Conservation (phyloP, 2,888 invertebrate species). For the Drosophila phalerata region DNA sequence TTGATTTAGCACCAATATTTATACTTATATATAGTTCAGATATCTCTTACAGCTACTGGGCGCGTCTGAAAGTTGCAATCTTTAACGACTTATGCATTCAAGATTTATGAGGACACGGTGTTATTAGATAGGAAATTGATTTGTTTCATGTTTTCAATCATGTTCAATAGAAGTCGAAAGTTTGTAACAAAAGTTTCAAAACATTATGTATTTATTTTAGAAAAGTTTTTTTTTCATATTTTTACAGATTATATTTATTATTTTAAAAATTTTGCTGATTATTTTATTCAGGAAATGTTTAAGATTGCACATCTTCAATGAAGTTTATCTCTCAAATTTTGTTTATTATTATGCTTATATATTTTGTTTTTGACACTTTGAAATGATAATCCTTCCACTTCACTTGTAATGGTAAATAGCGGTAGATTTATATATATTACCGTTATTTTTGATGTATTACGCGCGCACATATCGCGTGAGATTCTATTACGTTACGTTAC, state of each 20-base stretch:
- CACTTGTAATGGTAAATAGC: conserved; percentile 19
- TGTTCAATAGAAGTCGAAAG: not conserved
- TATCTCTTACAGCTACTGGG: conserved; percentile 53
- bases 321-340: not conserved
- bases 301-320: conserved; percentile 17
- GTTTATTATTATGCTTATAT: not conserved
- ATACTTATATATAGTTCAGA: conserved; percentile 48
- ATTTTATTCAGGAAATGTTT: conserved; percentile 13
- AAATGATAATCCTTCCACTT: conserved; percentile 42
- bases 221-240: conserved; percentile 9
- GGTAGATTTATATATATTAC: conserved; percentile 27
- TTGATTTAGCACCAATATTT: conserved; percentile 80
- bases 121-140: conserved; percentile 17
- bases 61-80: conserved; percentile 38
- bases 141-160: conserved; percentile 2
- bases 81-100: conserved; percentile 23
- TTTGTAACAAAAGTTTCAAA: not conserved
- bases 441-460: conserved; percentile 43
- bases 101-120: conserved; percentile 29
- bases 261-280: conserved; percentile 17
- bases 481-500: conserved; percentile 31
- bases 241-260: not conserved
- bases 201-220: conserved; percentile 1
- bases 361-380: conserved; percentile 26
- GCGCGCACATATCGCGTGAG: conserved; percentile 35